phyloP scores from a whole-genome alignment of 2,797 vertebrate species.

The Eurystomus glaucurus region DNA sequence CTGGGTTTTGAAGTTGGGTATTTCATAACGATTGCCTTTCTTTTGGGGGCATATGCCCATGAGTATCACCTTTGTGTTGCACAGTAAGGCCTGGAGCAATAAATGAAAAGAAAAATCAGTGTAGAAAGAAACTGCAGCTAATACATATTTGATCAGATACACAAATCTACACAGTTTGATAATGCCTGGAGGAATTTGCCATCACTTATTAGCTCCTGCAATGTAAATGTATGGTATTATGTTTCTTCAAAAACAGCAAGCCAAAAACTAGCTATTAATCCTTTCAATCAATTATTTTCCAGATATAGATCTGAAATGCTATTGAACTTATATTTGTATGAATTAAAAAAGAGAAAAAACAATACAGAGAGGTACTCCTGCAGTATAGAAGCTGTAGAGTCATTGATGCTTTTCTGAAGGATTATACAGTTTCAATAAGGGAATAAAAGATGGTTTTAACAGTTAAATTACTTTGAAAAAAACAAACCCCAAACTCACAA shows the following conservation, averaged over 20 bases:
- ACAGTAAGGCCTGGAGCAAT: constrained; percentile 53
- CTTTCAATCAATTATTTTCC: neutral
- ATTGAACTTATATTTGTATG: neutral
- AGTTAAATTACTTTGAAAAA: neutral
- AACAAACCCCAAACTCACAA: neutral
- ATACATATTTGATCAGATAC: constrained; percentile 85
- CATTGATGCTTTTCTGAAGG: neutral
- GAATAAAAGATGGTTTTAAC: neutral
- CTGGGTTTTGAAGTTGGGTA: constrained; percentile 61
- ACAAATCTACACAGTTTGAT: constrained; percentile 83
- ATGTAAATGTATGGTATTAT: neutral
- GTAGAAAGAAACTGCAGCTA: constrained; percentile 75
- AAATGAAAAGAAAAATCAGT: constrained; percentile 72
- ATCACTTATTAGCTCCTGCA: constrained; percentile 75
- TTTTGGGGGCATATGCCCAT: constrained; percentile 56
- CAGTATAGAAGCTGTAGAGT: neutral
- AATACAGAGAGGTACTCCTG: neutral
- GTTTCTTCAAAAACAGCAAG: constrained; percentile 32
- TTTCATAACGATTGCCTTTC: constrained; percentile 63
- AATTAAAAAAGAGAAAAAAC: neutral
- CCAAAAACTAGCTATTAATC: constrained; percentile 4
- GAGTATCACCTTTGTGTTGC: constrained; percentile 53
- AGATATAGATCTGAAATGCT: neutral
- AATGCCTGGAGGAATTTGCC: constrained; percentile 79
- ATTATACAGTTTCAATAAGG: neutral